phyloP scores from a whole-genome alignment of 2,888 invertebrate genomes.

The Acronicta leporina region DNA sequence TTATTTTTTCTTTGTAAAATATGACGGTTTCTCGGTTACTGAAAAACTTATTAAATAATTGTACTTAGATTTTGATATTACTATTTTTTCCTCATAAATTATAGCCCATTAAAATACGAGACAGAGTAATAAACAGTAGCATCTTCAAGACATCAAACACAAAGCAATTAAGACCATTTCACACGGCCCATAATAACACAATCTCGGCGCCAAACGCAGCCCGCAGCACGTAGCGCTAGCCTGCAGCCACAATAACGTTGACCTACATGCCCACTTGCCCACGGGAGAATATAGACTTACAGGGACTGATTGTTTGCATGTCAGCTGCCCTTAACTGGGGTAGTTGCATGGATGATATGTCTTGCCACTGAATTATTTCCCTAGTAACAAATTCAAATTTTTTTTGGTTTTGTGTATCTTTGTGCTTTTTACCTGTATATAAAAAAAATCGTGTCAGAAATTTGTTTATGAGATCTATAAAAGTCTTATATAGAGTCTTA shows the following conservation, averaged over 20 bases:
- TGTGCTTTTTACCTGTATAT: too few relatives aligned
- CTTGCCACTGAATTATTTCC: not conserved
- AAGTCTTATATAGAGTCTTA: too few relatives aligned
- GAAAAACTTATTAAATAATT: too few relatives aligned
- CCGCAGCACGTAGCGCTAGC: slow-evolving; percentile 62
- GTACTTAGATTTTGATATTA: too few relatives aligned
- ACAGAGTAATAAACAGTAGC: not conserved
- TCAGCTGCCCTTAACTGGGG: slow-evolving; percentile 19
- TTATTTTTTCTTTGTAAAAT: too few relatives aligned
- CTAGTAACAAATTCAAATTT: too few relatives aligned
- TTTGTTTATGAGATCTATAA: too few relatives aligned
- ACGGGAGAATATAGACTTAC: slow-evolving; percentile 14
- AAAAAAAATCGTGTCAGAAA: too few relatives aligned
- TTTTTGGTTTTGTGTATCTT: too few relatives aligned
- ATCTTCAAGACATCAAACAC: slow-evolving; percentile 8
- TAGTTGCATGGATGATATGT: not conserved
- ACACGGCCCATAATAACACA: slow-evolving; percentile 46
- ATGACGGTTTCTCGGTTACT: too few relatives aligned
- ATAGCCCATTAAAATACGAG: not conserved
- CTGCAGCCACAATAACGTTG: slow-evolving; percentile 62
- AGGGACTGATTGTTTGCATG: slow-evolving; percentile 43
- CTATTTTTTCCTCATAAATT: not conserved
- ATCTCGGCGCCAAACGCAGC: slow-evolving; percentile 37
- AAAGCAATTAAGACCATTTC: slow-evolving; percentile 34
- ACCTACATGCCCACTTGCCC: slow-evolving; percentile 37